Conservation (phyloP, 1,140 invertebrate genomes). For the Bombus confusus region DNA sequence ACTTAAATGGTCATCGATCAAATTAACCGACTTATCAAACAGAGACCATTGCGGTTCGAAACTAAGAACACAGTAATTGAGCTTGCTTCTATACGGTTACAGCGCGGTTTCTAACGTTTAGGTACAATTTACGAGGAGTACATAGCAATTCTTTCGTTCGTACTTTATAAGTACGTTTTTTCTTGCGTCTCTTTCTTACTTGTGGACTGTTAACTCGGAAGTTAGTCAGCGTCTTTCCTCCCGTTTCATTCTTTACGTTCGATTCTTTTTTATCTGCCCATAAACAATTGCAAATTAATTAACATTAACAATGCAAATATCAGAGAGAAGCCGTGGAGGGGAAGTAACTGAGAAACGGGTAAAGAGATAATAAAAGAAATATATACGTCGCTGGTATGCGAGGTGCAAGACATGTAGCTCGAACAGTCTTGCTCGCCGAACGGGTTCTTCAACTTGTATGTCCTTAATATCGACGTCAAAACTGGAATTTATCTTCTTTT, state of each 20-base stretch:
- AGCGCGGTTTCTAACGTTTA: background rate
- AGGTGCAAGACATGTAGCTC: background rate
- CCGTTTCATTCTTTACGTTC: too few relatives aligned
- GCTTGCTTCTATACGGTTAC: background rate
- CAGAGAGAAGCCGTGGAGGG: too few relatives aligned
- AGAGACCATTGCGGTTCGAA: background rate
- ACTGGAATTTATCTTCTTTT: background rate
- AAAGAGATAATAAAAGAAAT: constrained; percentile 38
- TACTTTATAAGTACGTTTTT: background rate
- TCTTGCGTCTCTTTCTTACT: background rate
- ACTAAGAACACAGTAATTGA: background rate
- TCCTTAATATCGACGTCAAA: background rate
- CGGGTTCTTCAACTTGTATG: constrained; percentile 56
- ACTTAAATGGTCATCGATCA: background rate
- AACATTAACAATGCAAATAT: too few relatives aligned
- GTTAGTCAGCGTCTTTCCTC: background rate
- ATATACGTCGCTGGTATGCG: background rate
- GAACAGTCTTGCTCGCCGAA: constrained; percentile 24
- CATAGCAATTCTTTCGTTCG: background rate
- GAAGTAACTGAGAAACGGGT: too few relatives aligned
- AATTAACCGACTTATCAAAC: background rate
- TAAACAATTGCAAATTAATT: background rate
- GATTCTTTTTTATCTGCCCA: background rate
- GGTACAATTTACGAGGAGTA: background rate
- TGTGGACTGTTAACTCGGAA: background rate